phyloP scores from a whole-genome alignment of 2,888 invertebrate genomes.

The Drosophila gaucha region DNA sequence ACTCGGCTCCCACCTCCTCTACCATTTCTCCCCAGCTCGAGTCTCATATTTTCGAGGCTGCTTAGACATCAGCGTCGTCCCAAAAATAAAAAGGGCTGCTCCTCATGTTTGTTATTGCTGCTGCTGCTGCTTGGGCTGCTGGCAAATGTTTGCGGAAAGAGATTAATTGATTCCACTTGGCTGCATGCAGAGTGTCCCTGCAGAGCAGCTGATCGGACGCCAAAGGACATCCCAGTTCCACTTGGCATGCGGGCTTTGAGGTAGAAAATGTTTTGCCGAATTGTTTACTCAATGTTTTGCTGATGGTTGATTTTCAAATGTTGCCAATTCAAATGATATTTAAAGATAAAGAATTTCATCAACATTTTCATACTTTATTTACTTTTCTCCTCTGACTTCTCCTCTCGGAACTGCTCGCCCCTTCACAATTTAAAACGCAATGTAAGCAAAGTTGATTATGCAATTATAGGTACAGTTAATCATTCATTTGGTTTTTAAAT shows the following conservation, averaged over 20 bases:
- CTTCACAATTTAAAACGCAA: slow-evolving; percentile 3
- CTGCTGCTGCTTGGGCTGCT: slow-evolving; percentile 41
- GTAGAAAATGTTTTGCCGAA: slow-evolving; percentile 32
- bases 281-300: slow-evolving; percentile 29
- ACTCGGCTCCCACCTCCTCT: slow-evolving; percentile 1
- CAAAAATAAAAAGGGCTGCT: slow-evolving; percentile 16
- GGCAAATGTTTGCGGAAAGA: slow-evolving; percentile 79
- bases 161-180: slow-evolving; percentile 81
- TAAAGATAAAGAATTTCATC: background rate
- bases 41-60: slow-evolving; percentile 73
- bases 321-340: background rate
- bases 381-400: background rate
- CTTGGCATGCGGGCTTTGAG: slow-evolving; percentile 25
- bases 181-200: slow-evolving; percentile 73
- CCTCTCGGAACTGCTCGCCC: background rate
- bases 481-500: slow-evolving; percentile 19
- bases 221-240: background rate
- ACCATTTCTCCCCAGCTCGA: slow-evolving; percentile 7
- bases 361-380: background rate
- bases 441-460: slow-evolving; percentile 21
- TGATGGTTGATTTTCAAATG: slow-evolving; percentile 7
- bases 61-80: slow-evolving; percentile 65
- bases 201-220: slow-evolving; percentile 29
- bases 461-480: slow-evolving; percentile 33
- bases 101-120: slow-evolving; percentile 46